phyloP scores from a whole-genome alignment of 2,797 vertebrate genomes.

The Ciconia nigra region DNA sequence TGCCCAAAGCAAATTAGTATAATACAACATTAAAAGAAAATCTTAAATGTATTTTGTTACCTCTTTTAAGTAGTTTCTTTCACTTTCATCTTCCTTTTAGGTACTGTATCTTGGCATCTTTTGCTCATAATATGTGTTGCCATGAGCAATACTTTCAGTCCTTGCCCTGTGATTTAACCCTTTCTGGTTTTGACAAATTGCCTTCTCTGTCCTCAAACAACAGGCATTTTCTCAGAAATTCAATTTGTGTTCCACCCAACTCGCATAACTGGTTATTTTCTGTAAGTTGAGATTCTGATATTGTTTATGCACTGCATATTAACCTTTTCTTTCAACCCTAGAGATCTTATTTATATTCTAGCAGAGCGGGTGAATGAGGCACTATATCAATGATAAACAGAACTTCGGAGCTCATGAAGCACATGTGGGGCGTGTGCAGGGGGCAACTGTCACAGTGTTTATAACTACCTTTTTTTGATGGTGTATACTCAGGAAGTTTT shows the following conservation, averaged over 20 bases:
- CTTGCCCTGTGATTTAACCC: neutral
- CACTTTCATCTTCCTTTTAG: neutral
- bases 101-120: neutral
- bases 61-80: neutral
- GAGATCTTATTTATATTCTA: neutral
- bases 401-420: neutral
- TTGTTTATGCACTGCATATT: neutral
- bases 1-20: neutral
- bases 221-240: neutral
- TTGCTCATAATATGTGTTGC: neutral
- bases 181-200: neutral
- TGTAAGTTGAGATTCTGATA: neutral
- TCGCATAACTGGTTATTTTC: neutral
- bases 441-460: neutral
- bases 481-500: neutral
- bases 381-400: neutral
- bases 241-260: neutral
- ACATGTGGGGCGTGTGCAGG: rapidly evolving
- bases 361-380: neutral
- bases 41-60: neutral
- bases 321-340: neutral
- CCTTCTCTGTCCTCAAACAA: neutral
- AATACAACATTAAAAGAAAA: neutral
- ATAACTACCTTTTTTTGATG: neutral
- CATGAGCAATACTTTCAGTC: neutral